Base-by-base conservation (phyloP, 23 tunicate genomes). In the Ascidia mentula region DNA sequence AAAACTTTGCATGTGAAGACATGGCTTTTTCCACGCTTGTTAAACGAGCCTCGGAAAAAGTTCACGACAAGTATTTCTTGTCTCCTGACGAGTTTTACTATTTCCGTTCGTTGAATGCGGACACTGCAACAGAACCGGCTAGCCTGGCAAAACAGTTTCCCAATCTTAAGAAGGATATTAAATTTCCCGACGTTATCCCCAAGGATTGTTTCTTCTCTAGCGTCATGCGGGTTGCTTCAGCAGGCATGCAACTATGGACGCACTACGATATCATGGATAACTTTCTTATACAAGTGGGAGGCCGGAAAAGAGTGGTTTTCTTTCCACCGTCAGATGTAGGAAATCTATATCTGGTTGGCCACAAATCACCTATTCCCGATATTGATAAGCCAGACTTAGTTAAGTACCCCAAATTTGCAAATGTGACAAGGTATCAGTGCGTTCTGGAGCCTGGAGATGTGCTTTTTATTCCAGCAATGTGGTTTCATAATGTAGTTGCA, bases 191-290 rank as follows among this genome's bases (percentile, higher is more conserved):
- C 36, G 80, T 83, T 53, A 83, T 93, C 45, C 84, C 92, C 0
- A 39, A 76, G 38, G 93, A 88, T 8, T 37, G 42, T 8, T 80
- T 88, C 40, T 93, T 93, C 80, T 93, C 98, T 17, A 93, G 93
- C 61, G 98, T 93, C 26, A 84, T 93, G 34, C 82, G 98, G 15
- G 84, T 93, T 37, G 84, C 98, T 0, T 93, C 98, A 20, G 87
- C 88, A 20, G 87, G 88, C 9, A 72, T 95, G 82, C 95, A 89
- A 69, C 86, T 89, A 9, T 95, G 99, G 99, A 90, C 95, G 24
- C 99, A 95, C 79, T 95, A 95, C 74, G 99, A 95, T 82, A 85
- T 90, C 7, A 90, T 95, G 96, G 99, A 95, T 59, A 95, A 95
- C 89, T 72, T 95, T 9, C 61, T 95, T 26, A 89, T 90, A n/a